Evolutionary conservation across 2,797 vertebrate species (phyloP).

Genomic region (Poecilia wingei): DNA sequence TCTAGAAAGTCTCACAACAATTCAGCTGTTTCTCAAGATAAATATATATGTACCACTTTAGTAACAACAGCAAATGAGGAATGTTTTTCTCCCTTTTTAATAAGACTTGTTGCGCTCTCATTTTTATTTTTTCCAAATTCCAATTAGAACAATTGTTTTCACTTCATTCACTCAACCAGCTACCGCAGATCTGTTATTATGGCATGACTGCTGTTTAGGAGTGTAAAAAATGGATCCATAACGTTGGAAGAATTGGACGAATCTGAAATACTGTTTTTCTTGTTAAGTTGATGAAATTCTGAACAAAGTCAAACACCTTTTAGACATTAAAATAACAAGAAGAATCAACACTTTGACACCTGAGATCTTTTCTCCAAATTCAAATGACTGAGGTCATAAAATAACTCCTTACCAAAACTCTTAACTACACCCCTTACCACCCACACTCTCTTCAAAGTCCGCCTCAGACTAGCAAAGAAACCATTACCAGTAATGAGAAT

Average conservation of each 20-base stretch:
- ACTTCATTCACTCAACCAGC: not conserved
- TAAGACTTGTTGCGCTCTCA: not conserved
- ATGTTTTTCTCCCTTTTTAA: not conserved
- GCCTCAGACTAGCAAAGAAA: conserved; percentile 58
- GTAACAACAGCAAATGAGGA: not conserved
- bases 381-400: conserved; percentile 26
- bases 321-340: conserved; percentile 8
- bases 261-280: not conserved
- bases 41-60: not conserved
- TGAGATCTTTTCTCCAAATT: conserved; percentile 10
- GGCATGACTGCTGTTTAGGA: not conserved
- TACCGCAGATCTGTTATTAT: not conserved
- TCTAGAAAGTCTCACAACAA: not conserved
- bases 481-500: conserved; percentile 77
- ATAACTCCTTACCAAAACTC: conserved; percentile 26
- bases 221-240: conserved; percentile 1
- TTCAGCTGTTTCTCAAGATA: not conserved
- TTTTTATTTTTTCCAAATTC: not conserved
- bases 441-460: conserved; percentile 46
- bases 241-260: not conserved
- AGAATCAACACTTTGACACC: conserved; percentile 10
- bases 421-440: conserved; percentile 27
- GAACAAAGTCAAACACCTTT: not conserved
- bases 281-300: conserved; percentile 1
- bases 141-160: not conserved